phyloP scores from a whole-genome alignment of 2,113 vertebrate species.

The Gracilinanus agilis region DNA sequence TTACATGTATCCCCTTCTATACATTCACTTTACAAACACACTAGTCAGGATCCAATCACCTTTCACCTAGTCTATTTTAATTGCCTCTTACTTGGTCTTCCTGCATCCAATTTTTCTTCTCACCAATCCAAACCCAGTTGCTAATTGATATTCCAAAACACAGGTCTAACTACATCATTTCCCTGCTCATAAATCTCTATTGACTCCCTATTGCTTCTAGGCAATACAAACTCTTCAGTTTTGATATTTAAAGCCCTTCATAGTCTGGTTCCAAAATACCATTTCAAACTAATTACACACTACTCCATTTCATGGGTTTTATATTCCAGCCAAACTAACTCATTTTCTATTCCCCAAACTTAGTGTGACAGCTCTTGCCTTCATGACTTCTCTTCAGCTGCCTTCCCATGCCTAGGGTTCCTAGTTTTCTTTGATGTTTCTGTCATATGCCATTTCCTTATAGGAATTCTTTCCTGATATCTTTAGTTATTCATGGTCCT shows the following conservation, averaged over 20 bases:
- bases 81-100: not conserved
- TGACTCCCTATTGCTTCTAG: not conserved
- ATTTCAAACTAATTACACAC: not conserved
- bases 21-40: not conserved
- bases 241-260: not conserved
- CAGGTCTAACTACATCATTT: not conserved
- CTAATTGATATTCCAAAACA: not conserved
- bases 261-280: not conserved
- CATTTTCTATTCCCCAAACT: not conserved
- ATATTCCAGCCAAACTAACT: not conserved
- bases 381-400: not conserved
- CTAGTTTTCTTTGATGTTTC: not conserved
- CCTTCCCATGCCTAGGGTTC: not conserved
- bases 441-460: not conserved
- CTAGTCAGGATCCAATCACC: not conserved
- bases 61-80: not conserved
- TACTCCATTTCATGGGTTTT: not conserved
- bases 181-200: not conserved
- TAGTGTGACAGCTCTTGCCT: not conserved
- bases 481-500: no score
- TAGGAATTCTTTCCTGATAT: not conserved
- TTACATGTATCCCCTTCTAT: not conserved
- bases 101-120: not conserved
- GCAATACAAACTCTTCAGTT: not conserved
- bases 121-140: not conserved